These are phyloP conservation scores for Microcebus lehilahytsara DNA, from an alignment of 2,113 vertebrate species.

Conservation along the genomic window DNA sequence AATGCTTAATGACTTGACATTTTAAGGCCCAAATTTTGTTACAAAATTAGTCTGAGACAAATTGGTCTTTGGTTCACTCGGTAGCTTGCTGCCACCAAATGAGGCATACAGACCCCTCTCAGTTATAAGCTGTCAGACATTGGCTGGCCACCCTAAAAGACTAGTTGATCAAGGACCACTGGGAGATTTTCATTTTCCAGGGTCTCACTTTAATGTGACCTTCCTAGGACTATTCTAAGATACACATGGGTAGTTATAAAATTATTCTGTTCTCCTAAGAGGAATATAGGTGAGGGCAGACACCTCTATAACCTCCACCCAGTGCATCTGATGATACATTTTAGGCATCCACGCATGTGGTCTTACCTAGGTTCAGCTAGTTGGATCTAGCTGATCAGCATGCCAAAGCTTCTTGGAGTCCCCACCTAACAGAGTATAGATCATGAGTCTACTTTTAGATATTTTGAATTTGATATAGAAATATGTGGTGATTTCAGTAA, in stretches of 20 bases:
- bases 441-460: not conserved
- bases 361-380: not conserved
- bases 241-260: not conserved
- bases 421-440: not conserved
- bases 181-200: not conserved
- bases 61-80: not conserved
- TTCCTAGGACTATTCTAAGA: not conserved
- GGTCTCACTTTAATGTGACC: not conserved
- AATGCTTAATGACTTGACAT: not conserved
- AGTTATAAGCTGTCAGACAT: not conserved
- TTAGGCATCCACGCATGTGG: not conserved
- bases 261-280: not conserved
- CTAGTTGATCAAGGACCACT: not conserved
- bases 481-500: not conserved
- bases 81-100: not conserved
- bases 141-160: not conserved
- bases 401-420: not conserved
- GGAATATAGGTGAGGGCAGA: not conserved
- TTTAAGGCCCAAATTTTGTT: constrained; percentile 1
- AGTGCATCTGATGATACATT: not conserved
- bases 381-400: not conserved
- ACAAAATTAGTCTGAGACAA: not conserved
- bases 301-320: rapidly evolving
- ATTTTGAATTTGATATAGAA: not conserved
- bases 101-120: not conserved